Conservation (phyloP, 1,140 invertebrate genomes). For the Drosophila rhopaloa region DNA sequence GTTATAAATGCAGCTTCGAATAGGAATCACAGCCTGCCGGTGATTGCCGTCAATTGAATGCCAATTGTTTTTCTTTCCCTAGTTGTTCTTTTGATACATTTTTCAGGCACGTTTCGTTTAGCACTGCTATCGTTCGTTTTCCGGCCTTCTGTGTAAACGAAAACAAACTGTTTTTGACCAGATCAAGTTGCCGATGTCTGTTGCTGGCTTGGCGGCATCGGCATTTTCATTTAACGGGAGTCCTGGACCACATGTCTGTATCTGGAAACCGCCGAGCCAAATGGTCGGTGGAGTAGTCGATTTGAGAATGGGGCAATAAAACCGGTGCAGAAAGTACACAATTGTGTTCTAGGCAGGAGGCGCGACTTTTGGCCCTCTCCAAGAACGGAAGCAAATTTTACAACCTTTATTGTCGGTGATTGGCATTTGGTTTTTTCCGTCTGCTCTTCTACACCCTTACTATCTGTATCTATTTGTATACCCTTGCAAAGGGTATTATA, state of each 20-base stretch:
- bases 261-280: slow-evolving; percentile 22
- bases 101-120: slow-evolving; percentile 58
- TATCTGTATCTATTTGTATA: background rate
- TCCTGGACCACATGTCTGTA: slow-evolving; percentile 43
- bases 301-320: background rate
- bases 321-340: slow-evolving; percentile 36
- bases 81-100: slow-evolving; percentile 52
- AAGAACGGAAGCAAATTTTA: slow-evolving; percentile 34
- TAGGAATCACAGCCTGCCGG: slow-evolving; percentile 53
- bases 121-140: slow-evolving; percentile 9
- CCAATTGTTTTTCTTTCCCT: slow-evolving; percentile 65
- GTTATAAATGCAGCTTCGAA: slow-evolving; percentile 17
- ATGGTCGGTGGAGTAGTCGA: background rate
- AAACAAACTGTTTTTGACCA: slow-evolving; percentile 57
- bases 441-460: too few species aligned
- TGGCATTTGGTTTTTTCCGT: slow-evolving; percentile 19
- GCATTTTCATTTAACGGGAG: slow-evolving; percentile 59
- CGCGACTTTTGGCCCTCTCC: slow-evolving; percentile 7
- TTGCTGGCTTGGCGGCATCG: slow-evolving; percentile 41
- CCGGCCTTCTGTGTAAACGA: slow-evolving; percentile 25
- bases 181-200: slow-evolving; percentile 55
- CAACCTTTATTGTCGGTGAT: slow-evolving; percentile 59
- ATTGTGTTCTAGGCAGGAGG: slow-evolving; percentile 24
- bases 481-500: too few species aligned
- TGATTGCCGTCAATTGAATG: slow-evolving; percentile 74